Conservation (phyloP, 2,797 vertebrate species). For the Trachops cirrhosus region DNA sequence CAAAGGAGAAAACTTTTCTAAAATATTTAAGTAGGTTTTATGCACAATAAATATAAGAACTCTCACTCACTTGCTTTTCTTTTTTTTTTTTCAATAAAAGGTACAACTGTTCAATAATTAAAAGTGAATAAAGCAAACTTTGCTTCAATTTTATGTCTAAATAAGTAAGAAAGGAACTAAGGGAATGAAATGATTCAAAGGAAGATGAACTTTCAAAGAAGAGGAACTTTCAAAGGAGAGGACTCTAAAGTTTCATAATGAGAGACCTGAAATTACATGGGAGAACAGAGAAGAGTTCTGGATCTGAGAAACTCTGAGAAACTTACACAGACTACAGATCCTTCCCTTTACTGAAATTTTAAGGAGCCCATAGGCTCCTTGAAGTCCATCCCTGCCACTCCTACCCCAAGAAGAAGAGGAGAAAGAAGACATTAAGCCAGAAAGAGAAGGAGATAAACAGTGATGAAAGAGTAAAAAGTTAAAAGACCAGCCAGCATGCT, state of each 20-base stretch:
- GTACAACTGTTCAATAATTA: background rate
- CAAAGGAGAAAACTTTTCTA: background rate
- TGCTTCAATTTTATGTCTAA: background rate
- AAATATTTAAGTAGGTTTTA: background rate
- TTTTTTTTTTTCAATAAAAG: constrained; percentile 24
- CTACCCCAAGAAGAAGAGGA: background rate
- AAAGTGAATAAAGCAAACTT: constrained; percentile 30
- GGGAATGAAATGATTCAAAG: background rate
- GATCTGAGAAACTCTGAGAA: background rate
- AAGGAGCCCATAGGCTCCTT: constrained; percentile 1
- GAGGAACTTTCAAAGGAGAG: background rate
- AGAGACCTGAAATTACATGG: background rate
- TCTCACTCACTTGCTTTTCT: background rate
- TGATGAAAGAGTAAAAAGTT: background rate
- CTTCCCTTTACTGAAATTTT: background rate
- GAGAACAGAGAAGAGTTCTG: background rate
- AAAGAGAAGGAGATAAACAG: background rate
- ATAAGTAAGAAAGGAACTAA: background rate
- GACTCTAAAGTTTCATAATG: background rate
- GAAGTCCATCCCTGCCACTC: background rate
- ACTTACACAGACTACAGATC: background rate
- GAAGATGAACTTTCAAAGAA: constrained; percentile 16
- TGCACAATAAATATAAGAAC: constrained; percentile 15
- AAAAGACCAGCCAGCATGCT: background rate
- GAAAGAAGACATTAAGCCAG: background rate